Evolutionary conservation across 2,888 invertebrate species (phyloP).

Genomic region (Drosophila glabriapex): DNA sequence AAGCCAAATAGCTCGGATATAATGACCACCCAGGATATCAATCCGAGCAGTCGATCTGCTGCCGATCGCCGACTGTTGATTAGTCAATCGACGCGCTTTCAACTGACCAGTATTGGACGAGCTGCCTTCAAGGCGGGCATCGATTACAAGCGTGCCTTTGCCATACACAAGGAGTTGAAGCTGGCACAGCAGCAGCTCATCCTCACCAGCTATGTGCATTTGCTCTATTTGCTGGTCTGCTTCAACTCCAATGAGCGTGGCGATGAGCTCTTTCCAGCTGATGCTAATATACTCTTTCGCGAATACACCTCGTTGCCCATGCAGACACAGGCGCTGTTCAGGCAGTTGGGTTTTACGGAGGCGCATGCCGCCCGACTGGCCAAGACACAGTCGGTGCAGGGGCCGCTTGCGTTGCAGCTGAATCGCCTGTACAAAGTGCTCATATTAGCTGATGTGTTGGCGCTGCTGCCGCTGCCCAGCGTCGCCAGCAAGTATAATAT

Average conservation of each 20-base stretch:
- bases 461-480: constrained; percentile 88
- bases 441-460: constrained; percentile 93
- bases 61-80: constrained; percentile 77
- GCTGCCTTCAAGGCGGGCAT: constrained; percentile 96
- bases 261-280: constrained; percentile 89
- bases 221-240: constrained; percentile 91
- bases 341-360: constrained; percentile 92
- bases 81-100: constrained; percentile 86
- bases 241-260: constrained; percentile 85
- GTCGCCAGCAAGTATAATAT: constrained; percentile 91
- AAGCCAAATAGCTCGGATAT: constrained; percentile 71
- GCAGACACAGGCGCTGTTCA: constrained; percentile 90
- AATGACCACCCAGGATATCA: constrained; percentile 81
- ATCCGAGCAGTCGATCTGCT: constrained; percentile 38
- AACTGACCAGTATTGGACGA: constrained; percentile 89
- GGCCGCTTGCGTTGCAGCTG: constrained; percentile 84
- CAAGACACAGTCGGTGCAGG: constrained; percentile 89
- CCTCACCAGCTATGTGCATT: constrained; percentile 92
- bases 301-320: constrained; percentile 89
- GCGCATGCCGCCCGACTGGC: constrained; percentile 89
- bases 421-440: constrained; percentile 94
- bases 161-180: constrained; percentile 91
- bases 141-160: constrained; percentile 89
- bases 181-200: constrained; percentile 91
- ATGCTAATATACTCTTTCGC: constrained; percentile 80